A percentile compares a stretch with the other conserved stretches of the same genome.
Evolutionary conservation across 2,113 vertebrate genomes (phyloP).

Genomic region (Strix aluco): DNA sequence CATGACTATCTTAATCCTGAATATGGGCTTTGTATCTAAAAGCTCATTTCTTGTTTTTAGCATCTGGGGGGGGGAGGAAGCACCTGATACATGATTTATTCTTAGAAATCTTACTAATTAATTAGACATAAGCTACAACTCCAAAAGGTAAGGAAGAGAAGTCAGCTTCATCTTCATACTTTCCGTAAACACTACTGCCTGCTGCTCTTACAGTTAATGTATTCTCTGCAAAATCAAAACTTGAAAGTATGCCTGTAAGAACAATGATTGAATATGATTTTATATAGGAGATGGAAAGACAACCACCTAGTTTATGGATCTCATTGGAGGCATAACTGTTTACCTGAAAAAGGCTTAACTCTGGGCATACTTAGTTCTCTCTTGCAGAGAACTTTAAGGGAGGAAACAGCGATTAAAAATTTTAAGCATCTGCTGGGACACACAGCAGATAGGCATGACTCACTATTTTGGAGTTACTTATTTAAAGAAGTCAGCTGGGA

Average conservation of each 20-base stretch:
- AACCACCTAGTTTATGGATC: not conserved
- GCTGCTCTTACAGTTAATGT: accelerated
- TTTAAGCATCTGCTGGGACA: not conserved
- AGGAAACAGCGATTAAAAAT: not conserved
- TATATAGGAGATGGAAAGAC: not conserved
- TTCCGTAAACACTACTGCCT: no score
- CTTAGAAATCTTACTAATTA: not conserved
- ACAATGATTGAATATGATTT: not conserved
- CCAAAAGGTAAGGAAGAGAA: not conserved
- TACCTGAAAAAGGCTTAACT: not conserved
- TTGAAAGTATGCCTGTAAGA: not conserved
- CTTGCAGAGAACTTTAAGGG: not conserved
- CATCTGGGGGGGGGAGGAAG: not conserved
- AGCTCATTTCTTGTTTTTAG: not conserved
- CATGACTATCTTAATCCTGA: not conserved
- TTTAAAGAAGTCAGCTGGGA: not conserved
- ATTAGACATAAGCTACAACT: not conserved
- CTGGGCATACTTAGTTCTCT: not conserved
- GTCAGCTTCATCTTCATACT: not conserved
- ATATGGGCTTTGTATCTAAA: not conserved
- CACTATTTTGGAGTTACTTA: not conserved
- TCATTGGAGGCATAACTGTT: not conserved
- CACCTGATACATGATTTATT: not conserved
- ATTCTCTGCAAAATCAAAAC: not conserved
- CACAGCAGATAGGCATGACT: not conserved